Evolutionary conservation across 2,888 invertebrate genomes (phyloP), one percentile per base, ranked within the genome.

Genomic region (Tridacna gigas): DNA sequence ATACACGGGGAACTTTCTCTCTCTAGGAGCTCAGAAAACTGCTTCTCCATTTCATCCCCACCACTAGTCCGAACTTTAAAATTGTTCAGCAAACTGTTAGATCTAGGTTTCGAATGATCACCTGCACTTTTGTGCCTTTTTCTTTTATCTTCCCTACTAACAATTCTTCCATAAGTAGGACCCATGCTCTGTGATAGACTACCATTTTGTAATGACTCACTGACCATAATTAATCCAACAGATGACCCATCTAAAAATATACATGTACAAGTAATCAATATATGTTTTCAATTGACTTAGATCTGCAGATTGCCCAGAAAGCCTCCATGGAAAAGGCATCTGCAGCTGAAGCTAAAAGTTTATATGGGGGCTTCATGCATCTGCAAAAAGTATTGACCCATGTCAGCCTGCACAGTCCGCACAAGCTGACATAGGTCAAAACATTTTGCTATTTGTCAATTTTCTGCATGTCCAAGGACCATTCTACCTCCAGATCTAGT

Each of bases 141-240:
- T n/a, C 93, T 83, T 25, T 79, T 88, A 67, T 88, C 85, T 18
- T 83, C 80, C 28, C 79, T 80, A 26, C 88, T 86, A n/a, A 82
- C 65, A 37, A 82, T 83, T 9, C 86, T 77, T 37, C 89, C 89
- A 22, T 83, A 77, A 20, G 89, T 84, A 56, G 86, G 87, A 45
- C 82, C 84, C 22, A 83, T 61, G 47, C 86, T 88, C 61, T 79
- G 83, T 15, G 85, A 76, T 48, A 87, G 78, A 12, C 74, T 61
- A 69, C 87, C 88, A 66, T 89, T 87, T 48, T 92, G 90, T 48
- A 93, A 74, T 45, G 90, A 88, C 12, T 90, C 88, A 85, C 93
- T 93, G 18, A 93, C 87, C 93, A 96, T 96, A 75, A 96, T 93
- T 60, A 96, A 91, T 3, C 96, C 96, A 37, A 96, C 96, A 88